A percentile compares a stretch with the other conserved stretches of the same genome.
phyloP scores from a whole-genome alignment of 2,888 invertebrate genomes.

The Pterobdella sp. region DNA sequence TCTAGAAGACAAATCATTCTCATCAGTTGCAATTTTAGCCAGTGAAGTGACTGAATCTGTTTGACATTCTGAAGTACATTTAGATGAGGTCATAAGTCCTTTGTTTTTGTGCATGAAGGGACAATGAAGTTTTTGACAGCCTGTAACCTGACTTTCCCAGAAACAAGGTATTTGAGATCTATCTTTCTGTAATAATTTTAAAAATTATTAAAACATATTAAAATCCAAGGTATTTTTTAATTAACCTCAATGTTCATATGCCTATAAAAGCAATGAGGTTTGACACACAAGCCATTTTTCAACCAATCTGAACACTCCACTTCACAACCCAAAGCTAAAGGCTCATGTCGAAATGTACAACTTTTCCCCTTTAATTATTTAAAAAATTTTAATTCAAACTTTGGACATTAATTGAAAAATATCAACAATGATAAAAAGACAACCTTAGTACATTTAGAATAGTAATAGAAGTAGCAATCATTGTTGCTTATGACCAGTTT shows the following conservation, averaged over 20 bases:
- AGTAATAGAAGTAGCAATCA: conserved; percentile 82
- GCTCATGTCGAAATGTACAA: conserved; percentile 76
- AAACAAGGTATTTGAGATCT: conserved; percentile 74
- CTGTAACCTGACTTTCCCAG: conserved; percentile 76
- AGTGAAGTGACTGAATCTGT: too few species aligned
- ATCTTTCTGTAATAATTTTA: conserved; percentile 61
- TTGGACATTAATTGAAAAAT: background rate
- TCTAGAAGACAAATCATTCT: too few species aligned
- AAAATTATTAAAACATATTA: background rate
- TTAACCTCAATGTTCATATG: conserved; percentile 76
- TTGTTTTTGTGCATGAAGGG: conserved; percentile 62
- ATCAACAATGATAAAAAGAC: conserved; percentile 40
- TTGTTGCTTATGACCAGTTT: conserved; percentile 53
- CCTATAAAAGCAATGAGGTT: conserved; percentile 66
- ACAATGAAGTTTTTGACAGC: conserved; percentile 76
- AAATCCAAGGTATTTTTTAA: background rate
- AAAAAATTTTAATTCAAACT: background rate
- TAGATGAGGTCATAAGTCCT: too few species aligned
- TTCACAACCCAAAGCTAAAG: conserved; percentile 72
- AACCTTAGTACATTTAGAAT: conserved; percentile 77
- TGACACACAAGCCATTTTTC: conserved; percentile 66
- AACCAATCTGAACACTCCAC: conserved; percentile 73
- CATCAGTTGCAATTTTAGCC: too few species aligned
- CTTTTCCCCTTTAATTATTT: conserved; percentile 60
- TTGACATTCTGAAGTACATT: too few species aligned